phyloP scores from a whole-genome alignment of 2,888 invertebrate genomes.

The Syrphus vitripennis region DNA sequence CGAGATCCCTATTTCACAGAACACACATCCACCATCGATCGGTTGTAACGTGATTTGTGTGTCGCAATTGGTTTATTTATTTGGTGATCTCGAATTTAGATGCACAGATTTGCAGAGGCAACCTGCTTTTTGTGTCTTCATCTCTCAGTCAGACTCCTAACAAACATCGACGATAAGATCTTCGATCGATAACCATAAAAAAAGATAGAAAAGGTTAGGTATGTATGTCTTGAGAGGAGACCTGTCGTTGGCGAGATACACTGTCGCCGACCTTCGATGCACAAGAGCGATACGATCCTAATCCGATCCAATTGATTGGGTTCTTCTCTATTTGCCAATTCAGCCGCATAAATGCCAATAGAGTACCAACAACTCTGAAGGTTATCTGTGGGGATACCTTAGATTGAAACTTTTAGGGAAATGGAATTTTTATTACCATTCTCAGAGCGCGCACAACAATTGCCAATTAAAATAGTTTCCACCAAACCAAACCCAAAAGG shows the following conservation, averaged over 20 bases:
- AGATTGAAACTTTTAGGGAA: constrained; percentile 35
- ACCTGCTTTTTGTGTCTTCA: constrained; percentile 65
- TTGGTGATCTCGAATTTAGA: constrained; percentile 55
- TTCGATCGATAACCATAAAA: constrained; percentile 35
- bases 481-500: constrained; percentile 73
- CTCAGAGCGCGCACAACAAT: constrained; percentile 76
- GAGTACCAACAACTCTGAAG: background rate
- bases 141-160: constrained; percentile 12
- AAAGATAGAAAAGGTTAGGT: constrained; percentile 19
- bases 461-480: constrained; percentile 78
- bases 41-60: constrained; percentile 38
- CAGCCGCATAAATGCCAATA: constrained; percentile 34
- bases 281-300: background rate
- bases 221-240: constrained; percentile 39
- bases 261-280: constrained; percentile 40
- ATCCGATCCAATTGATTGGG: constrained; percentile 53
- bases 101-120: constrained; percentile 44
- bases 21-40: background rate
- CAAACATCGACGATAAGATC: constrained; percentile 28
- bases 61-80: constrained; percentile 66
- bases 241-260: constrained; percentile 35
- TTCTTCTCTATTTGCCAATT: constrained; percentile 57
- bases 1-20: background rate
- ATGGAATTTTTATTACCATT: constrained; percentile 77
- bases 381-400: background rate